Evolutionary conservation across 37 sponge, comb jelly and placozoan genomes (phyloP).

Genomic region (Halisarca cf. caerulea): DNA sequence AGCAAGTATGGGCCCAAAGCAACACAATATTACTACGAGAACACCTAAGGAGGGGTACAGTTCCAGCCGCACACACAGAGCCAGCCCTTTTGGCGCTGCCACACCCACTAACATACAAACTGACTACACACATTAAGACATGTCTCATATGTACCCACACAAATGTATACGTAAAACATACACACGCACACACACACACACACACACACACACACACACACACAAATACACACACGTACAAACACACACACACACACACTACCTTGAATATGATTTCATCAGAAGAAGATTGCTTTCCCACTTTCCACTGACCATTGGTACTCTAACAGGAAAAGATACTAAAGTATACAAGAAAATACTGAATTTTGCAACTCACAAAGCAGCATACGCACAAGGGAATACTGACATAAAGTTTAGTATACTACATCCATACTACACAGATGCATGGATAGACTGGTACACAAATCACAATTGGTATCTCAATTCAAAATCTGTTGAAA

Average conservation of each 20-base stretch:
- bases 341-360: not conserved
- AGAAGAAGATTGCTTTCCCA: not conserved
- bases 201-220: not conserved
- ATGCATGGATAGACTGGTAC: too few species aligned
- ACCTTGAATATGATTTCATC: slow-evolving; percentile 3
- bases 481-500: too few species aligned
- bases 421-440: too few species aligned
- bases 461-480: too few species aligned
- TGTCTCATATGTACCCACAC: too few species aligned
- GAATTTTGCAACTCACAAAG: too few species aligned
- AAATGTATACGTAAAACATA: too few species aligned
- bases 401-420: too few species aligned
- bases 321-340: slow-evolving; percentile 30
- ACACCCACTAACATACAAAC: not conserved
- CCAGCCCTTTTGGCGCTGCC: not conserved
- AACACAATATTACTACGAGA: too few species aligned
- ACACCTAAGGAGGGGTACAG: not conserved
- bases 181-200: not conserved
- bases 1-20: too few species aligned
- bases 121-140: too few species aligned
- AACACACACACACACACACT: not conserved
- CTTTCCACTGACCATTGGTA: slow-evolving; percentile 44
- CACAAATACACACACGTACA: not conserved
- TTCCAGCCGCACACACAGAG: not conserved
- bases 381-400: not conserved